Evolutionary conservation across 2,888 invertebrate species (phyloP).

Genomic region (Carabus problematicus): DNA sequence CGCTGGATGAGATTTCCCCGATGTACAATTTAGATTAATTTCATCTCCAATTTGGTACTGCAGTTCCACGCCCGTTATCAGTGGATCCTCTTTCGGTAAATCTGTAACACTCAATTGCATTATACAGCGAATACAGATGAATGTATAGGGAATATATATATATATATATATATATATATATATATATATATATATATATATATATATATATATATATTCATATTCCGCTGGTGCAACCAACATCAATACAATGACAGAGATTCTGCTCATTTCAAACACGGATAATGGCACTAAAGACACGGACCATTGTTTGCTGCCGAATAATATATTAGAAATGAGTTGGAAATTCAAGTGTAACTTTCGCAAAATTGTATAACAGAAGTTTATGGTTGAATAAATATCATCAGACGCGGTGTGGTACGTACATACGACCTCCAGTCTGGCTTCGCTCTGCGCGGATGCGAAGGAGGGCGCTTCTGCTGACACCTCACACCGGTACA

Average conservation of each 20-base stretch:
- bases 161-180: conserved; percentile 4
- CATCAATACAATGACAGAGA: too few species aligned
- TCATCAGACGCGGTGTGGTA: too few species aligned
- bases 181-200: not conserved
- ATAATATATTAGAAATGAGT: too few species aligned
- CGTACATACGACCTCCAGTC: conserved; percentile 84
- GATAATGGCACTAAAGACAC: too few species aligned
- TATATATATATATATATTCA: not conserved
- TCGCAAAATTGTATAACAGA: too few species aligned
- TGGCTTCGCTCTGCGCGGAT: conserved; percentile 76
- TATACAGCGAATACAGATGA: not conserved
- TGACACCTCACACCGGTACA: conserved; percentile 79
- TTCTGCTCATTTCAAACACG: too few species aligned
- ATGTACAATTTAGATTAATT: conserved; percentile 78
- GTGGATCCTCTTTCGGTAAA: conserved; percentile 75
- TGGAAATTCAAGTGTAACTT: too few species aligned
- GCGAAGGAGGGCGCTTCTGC: conserved; percentile 81
- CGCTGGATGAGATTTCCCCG: conserved; percentile 77
- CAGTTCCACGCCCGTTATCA: conserved; percentile 75
- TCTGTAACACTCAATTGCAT: conserved; percentile 56
- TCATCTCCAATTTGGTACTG: conserved; percentile 78
- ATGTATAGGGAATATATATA: not conserved
- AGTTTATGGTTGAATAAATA: too few species aligned
- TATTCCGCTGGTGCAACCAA: too few species aligned
- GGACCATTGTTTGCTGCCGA: too few species aligned